Evolutionary conservation across 1,140 invertebrate genomes (phyloP).

Genomic region (Sycophaga agraensis): DNA sequence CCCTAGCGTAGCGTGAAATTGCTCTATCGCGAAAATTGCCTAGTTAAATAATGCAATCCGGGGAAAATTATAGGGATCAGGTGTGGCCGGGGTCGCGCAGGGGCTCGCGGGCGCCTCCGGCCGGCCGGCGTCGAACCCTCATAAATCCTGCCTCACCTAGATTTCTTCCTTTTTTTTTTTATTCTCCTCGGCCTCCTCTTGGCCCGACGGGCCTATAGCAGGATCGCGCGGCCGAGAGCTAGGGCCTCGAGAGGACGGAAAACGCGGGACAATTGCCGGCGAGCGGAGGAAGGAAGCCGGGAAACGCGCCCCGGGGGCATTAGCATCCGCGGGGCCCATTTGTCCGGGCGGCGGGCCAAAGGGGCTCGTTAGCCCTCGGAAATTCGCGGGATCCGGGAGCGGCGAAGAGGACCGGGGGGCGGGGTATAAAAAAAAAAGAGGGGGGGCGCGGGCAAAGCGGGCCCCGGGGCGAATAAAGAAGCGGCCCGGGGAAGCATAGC

Average conservation of each 20-base stretch:
- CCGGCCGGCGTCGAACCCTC: too few relatives aligned
- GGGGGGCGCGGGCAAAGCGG: slow-evolving; percentile 31
- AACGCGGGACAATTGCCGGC: background rate
- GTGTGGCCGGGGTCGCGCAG: background rate
- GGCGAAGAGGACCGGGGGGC: slow-evolving; percentile 33
- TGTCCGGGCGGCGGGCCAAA: slow-evolving; percentile 24
- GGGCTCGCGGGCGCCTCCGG: slow-evolving; percentile 13
- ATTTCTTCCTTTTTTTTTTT: too few relatives aligned
- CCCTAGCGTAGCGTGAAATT: slow-evolving; percentile 11
- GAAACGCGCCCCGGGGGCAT: too few relatives aligned
- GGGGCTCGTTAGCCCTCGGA: slow-evolving; percentile 44
- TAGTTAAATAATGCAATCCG: slow-evolving; percentile 8
- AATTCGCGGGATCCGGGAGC: slow-evolving; percentile 19
- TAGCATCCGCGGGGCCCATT: too few relatives aligned
- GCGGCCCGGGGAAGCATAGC: slow-evolving; percentile 38
- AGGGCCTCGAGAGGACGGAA: background rate
- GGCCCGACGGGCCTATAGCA: too few relatives aligned
- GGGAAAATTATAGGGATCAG: slow-evolving; percentile 24
- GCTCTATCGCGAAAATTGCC: slow-evolving; percentile 18
- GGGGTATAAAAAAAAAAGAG: background rate
- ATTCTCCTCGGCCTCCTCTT: slow-evolving; percentile 15
- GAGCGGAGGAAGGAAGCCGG: too few relatives aligned
- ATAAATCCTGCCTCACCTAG: slow-evolving; percentile 41
- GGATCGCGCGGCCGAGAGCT: too few relatives aligned
- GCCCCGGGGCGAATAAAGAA: slow-evolving; percentile 36